phyloP scores from a whole-genome alignment of 2,888 invertebrate species.

The Agonopterix arenella region DNA sequence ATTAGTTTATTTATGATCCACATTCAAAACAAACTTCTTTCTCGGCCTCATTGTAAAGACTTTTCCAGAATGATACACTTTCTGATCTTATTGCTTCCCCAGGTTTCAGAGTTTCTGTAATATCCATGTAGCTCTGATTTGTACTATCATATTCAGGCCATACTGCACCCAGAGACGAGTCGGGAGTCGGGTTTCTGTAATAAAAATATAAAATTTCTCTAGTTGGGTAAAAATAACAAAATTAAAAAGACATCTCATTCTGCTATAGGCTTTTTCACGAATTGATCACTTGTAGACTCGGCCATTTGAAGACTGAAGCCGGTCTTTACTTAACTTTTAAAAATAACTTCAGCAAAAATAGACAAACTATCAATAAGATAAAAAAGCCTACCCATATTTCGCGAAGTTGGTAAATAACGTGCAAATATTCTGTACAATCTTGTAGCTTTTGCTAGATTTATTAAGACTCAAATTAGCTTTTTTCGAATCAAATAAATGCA shows the following conservation, averaged over 20 bases:
- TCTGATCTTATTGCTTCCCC: conserved; percentile 23
- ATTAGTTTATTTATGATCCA: no score
- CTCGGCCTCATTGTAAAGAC: conserved; percentile 24
- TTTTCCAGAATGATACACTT: conserved; percentile 37
- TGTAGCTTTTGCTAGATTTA: not conserved
- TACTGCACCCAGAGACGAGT: conserved; percentile 25
- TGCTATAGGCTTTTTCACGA: not conserved
- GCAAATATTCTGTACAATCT: not conserved
- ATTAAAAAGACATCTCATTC: no score
- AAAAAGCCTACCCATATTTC: not conserved
- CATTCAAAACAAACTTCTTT: not conserved
- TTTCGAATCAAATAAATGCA: not conserved
- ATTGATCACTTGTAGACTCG: not conserved
- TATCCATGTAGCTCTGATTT: conserved; percentile 29
- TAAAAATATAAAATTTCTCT: not conserved
- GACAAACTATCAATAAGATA: not conserved
- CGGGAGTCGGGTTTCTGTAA: conserved; percentile 49
- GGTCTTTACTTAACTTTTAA: not conserved
- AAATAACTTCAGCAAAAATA: not conserved
- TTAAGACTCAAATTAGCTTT: not conserved
- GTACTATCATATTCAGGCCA: conserved; percentile 41
- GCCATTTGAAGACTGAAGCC: not conserved
- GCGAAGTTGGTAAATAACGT: not conserved
- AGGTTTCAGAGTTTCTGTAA: conserved; percentile 30
- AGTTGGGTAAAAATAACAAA: no score